Conservation (phyloP, 1,140 invertebrate species). For the Maconellicoccus hirsutus region DNA sequence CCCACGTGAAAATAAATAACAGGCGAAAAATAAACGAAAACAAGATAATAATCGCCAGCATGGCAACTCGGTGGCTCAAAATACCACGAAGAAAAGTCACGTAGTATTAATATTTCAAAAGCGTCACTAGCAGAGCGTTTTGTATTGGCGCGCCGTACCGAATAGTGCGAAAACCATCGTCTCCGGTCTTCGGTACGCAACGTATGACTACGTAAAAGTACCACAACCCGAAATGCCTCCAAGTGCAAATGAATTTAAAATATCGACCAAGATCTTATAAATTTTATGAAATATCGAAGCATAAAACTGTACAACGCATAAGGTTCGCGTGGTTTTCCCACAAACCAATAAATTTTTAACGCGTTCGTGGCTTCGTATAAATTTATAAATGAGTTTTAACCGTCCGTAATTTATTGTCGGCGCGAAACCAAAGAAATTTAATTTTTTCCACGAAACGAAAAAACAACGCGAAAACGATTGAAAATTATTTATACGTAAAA, state of each 20-base stretch:
- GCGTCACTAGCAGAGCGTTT: slow-evolving; percentile 15
- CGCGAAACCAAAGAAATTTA: background rate
- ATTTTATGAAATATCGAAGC: slow-evolving; percentile 11
- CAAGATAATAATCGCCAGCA: background rate
- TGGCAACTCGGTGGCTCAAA: background rate
- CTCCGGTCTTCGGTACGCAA: too few species aligned
- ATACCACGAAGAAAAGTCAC: slow-evolving; percentile 5
- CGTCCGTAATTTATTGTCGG: background rate
- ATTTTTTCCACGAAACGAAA: too few species aligned
- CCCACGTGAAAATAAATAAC: background rate
- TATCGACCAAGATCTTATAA: slow-evolving; percentile 11
- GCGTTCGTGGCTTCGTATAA: background rate
- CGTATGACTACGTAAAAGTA: background rate
- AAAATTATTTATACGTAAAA: too few species aligned
- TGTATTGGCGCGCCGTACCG: background rate
- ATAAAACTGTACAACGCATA: slow-evolving; percentile 19
- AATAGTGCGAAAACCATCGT: too few species aligned
- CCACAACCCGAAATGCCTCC: background rate
- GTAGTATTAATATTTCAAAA: slow-evolving; percentile 19
- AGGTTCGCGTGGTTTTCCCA: background rate
- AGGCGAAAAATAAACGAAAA: background rate
- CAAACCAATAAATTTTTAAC: background rate
- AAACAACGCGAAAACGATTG: too few species aligned
- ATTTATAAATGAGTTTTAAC: slow-evolving; percentile 10
- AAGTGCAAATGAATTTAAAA: slow-evolving; percentile 20